phyloP scores from a whole-genome alignment of 2,113 vertebrate genomes.

The Clarias magur region DNA sequence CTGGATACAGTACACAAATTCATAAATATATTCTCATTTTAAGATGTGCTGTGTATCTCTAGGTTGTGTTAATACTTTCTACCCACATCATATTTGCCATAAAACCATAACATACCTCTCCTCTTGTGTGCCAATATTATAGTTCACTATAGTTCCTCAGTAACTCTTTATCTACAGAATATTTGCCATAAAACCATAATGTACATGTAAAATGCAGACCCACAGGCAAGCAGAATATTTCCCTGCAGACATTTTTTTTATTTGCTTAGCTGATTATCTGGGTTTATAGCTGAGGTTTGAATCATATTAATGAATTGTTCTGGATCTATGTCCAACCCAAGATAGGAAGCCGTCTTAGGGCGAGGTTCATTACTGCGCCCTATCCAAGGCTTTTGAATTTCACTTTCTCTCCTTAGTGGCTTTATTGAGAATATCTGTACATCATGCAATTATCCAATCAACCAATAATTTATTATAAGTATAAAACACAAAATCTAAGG shows the following conservation, averaged over 20 bases:
- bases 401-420: neutral
- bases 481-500: neutral
- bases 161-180: neutral
- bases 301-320: constrained; percentile 19
- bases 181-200: neutral
- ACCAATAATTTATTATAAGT: neutral
- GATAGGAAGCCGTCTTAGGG: neutral
- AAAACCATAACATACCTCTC: neutral
- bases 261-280: neutral
- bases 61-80: neutral
- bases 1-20: neutral
- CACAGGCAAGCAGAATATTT: neutral
- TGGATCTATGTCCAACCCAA: constrained; percentile 7
- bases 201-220: neutral
- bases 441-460: neutral
- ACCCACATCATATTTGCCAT: neutral
- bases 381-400: constrained; percentile 2
- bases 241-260: neutral
- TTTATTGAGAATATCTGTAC: neutral
- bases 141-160: neutral
- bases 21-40: neutral
- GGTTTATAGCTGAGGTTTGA: neutral
- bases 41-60: neutral
- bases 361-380: constrained; percentile 23
- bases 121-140: too few species aligned